Base-by-base conservation (phyloP, 2,888 invertebrate species). In the Hedya salicella region DNA sequence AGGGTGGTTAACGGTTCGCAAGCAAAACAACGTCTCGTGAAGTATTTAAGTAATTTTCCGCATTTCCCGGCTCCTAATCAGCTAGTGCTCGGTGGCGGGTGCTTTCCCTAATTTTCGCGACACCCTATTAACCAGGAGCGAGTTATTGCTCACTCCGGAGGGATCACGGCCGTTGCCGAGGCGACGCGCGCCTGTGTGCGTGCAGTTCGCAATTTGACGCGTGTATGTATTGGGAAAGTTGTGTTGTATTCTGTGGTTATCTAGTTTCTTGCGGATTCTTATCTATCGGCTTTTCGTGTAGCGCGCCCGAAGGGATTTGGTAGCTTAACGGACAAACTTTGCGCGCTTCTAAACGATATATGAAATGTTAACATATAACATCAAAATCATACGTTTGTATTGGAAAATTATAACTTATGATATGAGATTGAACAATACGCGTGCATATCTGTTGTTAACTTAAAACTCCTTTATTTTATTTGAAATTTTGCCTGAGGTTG, bases 61-160 rank as follows among this genome's bases (percentile, higher is more conserved):
- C 80, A 74, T 81, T 82, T 80, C 77, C 81, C 77, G 76, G 74
- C 78, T 80, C 82, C 83, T 88, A 88, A 89, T 89, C 87, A 86
- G 83, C 80, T 83, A 83, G 86, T 85, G 82, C 83, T 83, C 77
- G 78, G 78, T 78, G 77, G 75, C 71, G 73, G 83, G 83, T 74
- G 82, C 84, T 80, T 86, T 86, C 86, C 75, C 86, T 88, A 89
- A 89, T 89, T 89, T 88, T 83, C 83, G 82, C 80, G 87, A 83
- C 86, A 86, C 85, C 84, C 85, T 85, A 87, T 87, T 89, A 89
- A 86, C 83, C 80, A 82, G 83, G 82, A 85, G 79, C 83, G 82
- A 86, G 83, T 87, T 87, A 89, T 89, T 83, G 82, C 83, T 79
- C 79, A 76, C 78, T 85, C 82, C 77, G 78, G 76, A 81, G 86